phyloP scores from a whole-genome alignment of 92 coral and sea anemone genomes.

The Siderastrea siderea region DNA sequence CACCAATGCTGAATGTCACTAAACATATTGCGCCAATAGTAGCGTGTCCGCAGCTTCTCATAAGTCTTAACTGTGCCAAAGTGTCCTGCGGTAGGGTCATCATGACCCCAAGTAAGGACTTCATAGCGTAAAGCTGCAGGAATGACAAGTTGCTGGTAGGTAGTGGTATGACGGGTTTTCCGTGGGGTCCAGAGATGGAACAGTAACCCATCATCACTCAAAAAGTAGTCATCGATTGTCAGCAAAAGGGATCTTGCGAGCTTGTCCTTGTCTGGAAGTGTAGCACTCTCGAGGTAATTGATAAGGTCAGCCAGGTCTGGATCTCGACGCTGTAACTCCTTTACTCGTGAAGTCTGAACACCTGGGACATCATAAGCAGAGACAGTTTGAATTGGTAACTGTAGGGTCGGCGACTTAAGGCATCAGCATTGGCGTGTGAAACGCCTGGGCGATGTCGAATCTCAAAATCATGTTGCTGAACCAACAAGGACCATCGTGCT shows the following conservation, averaged over 20 bases:
- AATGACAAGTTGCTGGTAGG: constrained; percentile 49
- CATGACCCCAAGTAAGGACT: constrained; percentile 60
- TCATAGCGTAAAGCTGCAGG: constrained; percentile 61
- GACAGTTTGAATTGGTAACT: neutral
- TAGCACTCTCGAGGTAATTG: constrained; percentile 32
- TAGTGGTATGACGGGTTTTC: neutral
- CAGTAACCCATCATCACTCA: constrained; percentile 57
- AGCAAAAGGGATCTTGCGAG: constrained; percentile 37
- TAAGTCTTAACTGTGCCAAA: constrained; percentile 67
- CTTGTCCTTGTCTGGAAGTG: constrained; percentile 29
- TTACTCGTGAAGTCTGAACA: constrained; percentile 16
- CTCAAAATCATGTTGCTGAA: constrained; percentile 57
- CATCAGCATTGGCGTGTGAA: constrained; percentile 65
- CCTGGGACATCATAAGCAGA: constrained; percentile 31
- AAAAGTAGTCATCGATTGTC: constrained; percentile 49
- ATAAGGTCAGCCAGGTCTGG: constrained; percentile 50
- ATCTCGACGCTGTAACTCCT: constrained; percentile 62
- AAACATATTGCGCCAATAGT: constrained; percentile 72
- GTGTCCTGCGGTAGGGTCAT: constrained; percentile 64
- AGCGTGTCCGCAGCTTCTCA: constrained; percentile 65
- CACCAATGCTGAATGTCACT: constrained; percentile 60
- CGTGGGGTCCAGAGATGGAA: constrained; percentile 59
- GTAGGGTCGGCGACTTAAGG: constrained; percentile 64
- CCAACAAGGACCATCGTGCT: constrained; percentile 62
- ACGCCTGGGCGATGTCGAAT: constrained; percentile 65